Percentiles rank a stretch among this genome's conserved stretches.
These are phyloP conservation scores for Tapera naevia DNA, from an alignment of 2,797 vertebrate species.

Conservation along the genomic window DNA sequence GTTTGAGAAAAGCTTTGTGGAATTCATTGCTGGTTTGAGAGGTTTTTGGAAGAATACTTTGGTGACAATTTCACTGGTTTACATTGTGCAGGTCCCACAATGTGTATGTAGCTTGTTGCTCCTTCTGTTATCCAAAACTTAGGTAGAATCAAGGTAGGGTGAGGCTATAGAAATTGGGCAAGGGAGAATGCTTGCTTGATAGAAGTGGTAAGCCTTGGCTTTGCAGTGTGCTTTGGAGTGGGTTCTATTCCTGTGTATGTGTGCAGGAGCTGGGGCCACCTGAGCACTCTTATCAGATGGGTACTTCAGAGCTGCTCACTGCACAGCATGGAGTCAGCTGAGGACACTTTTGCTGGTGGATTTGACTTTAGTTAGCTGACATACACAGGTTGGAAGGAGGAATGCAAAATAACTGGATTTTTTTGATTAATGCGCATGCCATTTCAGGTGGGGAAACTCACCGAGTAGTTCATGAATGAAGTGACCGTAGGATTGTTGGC, in stretches of 20 bases:
- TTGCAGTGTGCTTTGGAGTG: not conserved
- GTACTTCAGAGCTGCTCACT: not conserved
- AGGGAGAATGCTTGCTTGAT: not conserved
- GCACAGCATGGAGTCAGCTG: not conserved
- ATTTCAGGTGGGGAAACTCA: not conserved
- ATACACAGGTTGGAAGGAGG: not conserved
- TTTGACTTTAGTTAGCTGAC: not conserved
- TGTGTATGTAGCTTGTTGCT: not conserved
- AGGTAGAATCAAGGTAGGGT: not conserved
- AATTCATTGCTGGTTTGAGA: not conserved
- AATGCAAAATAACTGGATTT: not conserved
- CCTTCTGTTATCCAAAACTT: not conserved
- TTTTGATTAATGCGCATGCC: not conserved
- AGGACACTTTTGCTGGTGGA: not conserved
- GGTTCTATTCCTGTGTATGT: not conserved
- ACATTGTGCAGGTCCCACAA: not conserved
- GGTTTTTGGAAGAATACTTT: not conserved
- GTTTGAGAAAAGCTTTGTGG: not conserved
- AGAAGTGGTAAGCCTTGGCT: not conserved
- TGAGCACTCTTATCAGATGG: not conserved
- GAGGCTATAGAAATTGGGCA: not conserved
- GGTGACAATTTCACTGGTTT: not conserved
- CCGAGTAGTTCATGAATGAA: accelerated
- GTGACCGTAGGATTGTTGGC: accelerated
- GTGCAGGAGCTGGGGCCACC: not conserved